Evolutionary conservation across 2,888 invertebrate genomes (phyloP).

Genomic region (Cartodere bifasciata): DNA sequence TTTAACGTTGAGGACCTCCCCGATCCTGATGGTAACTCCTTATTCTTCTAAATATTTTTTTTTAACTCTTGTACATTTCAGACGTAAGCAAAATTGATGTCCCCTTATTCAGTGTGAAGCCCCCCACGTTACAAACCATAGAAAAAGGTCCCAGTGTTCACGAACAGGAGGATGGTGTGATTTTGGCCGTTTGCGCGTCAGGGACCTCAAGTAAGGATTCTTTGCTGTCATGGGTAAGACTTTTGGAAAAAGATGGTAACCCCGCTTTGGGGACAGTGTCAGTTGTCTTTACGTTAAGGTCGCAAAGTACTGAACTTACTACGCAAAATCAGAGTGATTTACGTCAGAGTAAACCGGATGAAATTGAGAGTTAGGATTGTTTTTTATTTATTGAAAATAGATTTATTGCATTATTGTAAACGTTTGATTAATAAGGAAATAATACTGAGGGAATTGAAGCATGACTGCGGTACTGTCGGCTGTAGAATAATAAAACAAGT

Average conservation of each 20-base stretch:
- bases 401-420: no score
- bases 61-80: slow-evolving; percentile 3
- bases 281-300: slow-evolving; percentile 71
- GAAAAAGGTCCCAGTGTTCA: slow-evolving; percentile 55
- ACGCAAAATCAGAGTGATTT: no score
- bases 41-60: slow-evolving; percentile 5
- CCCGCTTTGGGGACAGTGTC: slow-evolving; percentile 60
- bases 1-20: slow-evolving; percentile 34
- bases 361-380: no score
- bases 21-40: slow-evolving; percentile 51
- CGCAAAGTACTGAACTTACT: slow-evolving; percentile 39
- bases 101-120: slow-evolving; percentile 39
- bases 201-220: slow-evolving; percentile 86
- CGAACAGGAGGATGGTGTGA: slow-evolving; percentile 85
- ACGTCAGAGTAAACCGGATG: no score
- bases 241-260: slow-evolving; percentile 63
- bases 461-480: no score
- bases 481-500: no score
- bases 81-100: slow-evolving; percentile 39
- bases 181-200: slow-evolving; percentile 80
- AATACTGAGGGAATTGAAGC: no score
- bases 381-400: no score
- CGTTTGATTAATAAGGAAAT: no score
- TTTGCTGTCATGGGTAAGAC: slow-evolving; percentile 79
- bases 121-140: slow-evolving; percentile 33